Evolutionary conservation across 1,140 invertebrate species (phyloP).

Genomic region (Saccostrea glomerata): DNA sequence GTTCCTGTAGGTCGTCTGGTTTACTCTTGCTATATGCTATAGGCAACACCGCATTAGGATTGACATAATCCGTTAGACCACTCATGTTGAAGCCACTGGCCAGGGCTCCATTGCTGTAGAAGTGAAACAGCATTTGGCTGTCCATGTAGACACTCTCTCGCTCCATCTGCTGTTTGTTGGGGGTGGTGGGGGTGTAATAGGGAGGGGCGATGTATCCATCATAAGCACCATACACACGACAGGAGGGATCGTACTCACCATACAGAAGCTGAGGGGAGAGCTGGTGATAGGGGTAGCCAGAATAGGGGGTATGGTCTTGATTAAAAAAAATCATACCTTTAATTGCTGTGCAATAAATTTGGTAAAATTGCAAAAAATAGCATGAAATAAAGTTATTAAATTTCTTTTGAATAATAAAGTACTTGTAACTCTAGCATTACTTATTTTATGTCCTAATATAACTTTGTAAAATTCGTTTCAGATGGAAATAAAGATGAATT

Average conservation of each 20-base stretch:
- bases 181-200: neutral
- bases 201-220: conserved; percentile 13
- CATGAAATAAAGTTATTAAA: too few relatives aligned
- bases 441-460: too few relatives aligned
- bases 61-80: conserved; percentile 53
- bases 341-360: too few relatives aligned
- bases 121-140: conserved; percentile 51
- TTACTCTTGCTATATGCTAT: conserved; percentile 31
- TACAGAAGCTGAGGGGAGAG: conserved; percentile 4
- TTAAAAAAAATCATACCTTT: neutral
- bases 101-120: conserved; percentile 42
- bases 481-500: too few relatives aligned
- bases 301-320: neutral
- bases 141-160: conserved; percentile 52
- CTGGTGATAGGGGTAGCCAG: conserved; percentile 3
- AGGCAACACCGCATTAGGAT: conserved; percentile 61
- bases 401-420: too few relatives aligned
- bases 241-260: conserved; percentile 30
- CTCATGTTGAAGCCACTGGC: neutral
- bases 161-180: conserved; percentile 4
- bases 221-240: conserved; percentile 17
- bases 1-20: neutral
- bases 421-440: too few relatives aligned
- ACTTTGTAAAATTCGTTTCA: too few relatives aligned
- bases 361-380: too few relatives aligned